Base-by-base conservation (phyloP, 2,113 vertebrate genomes). In the Eulemur macaco region DNA sequence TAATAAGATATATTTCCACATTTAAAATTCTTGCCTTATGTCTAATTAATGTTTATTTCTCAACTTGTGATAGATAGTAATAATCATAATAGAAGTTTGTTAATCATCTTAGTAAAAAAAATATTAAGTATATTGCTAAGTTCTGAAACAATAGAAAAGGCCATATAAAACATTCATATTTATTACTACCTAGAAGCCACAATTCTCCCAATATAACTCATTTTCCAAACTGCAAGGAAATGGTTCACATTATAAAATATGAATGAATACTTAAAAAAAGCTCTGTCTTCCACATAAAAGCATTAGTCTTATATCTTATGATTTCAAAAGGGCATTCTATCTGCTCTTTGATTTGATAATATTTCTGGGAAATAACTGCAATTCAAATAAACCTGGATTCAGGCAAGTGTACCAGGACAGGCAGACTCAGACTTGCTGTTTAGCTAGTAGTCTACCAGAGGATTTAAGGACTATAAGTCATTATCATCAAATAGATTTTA, bases 141-240 rank as follows among this genome's bases (percentile, higher is more conserved):
- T 95, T 92, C 84, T 89, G 77, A 95, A 68, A 89, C 27, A 97
- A 82, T n/a, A 97, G 86, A 97, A 89, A 96, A 86, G 78, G 34
- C 80, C 20, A 76, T 64, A 97, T 97, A 97, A 98, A 94, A 97
- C 27, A 97, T 93, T 97, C 89, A 58, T 92, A 97, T 45, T 92
- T 96, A 98, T 96, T 82, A 97, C 96, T 7, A 8, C 93, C 83
- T 73, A 87, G 97, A 89, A 98, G 97, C 96, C 63, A 96, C 91
- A 76, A 86, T 97, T 86, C 77, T 95, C 95, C 85, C 89, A 91
- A 90, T 87, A 91, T 91, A 96, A 98, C 66, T 97, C 0, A 96
- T 97, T 98, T 98, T 98, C 95, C 81, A 98, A 98, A 98, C 64
- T 96, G 87, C 85, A 69, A 94, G 89, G 96, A 95, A 95, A 95